Evolutionary conservation across 2,888 invertebrate genomes (phyloP).

Genomic region (Mesorhabditis sp.): DNA sequence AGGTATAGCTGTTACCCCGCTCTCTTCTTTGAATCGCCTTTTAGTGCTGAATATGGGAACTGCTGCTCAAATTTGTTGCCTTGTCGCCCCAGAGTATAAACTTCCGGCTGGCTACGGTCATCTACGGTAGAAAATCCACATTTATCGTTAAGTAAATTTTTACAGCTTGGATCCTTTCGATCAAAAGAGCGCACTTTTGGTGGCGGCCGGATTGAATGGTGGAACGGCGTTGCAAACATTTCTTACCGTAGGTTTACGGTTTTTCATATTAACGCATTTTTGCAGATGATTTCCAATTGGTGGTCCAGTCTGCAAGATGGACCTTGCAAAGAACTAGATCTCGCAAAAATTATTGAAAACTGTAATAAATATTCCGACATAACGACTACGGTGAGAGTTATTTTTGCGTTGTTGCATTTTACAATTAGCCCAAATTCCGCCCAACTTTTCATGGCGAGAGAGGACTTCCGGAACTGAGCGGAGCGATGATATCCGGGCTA

Average conservation of each 20-base stretch:
- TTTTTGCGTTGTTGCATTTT: not conserved
- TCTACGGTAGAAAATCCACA: not conserved
- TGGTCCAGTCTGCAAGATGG: not conserved
- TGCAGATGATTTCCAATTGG: conserved; percentile 2
- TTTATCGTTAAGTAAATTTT: not conserved
- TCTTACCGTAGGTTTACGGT: not conserved
- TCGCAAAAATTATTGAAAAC: not conserved
- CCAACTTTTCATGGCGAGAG: conserved; percentile 2
- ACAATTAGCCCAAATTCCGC: not conserved
- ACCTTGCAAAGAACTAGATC: not conserved
- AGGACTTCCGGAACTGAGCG: not conserved
- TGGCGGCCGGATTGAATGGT: conserved; percentile 2
- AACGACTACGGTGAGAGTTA: not conserved
- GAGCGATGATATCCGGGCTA: not conserved
- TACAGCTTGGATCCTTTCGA: not conserved
- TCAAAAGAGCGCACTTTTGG: not conserved
- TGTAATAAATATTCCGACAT: not conserved
- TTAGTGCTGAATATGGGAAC: conserved; percentile 1
- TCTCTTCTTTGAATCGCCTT: not conserved
- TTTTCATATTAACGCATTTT: not conserved
- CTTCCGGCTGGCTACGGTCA: not conserved
- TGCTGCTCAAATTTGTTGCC: conserved; percentile 3
- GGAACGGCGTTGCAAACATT: not conserved
- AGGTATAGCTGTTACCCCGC: not conserved
- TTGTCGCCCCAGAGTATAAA: not conserved